Conservation (phyloP, 2,888 invertebrate genomes). For the Tetheella fluctuosa region DNA sequence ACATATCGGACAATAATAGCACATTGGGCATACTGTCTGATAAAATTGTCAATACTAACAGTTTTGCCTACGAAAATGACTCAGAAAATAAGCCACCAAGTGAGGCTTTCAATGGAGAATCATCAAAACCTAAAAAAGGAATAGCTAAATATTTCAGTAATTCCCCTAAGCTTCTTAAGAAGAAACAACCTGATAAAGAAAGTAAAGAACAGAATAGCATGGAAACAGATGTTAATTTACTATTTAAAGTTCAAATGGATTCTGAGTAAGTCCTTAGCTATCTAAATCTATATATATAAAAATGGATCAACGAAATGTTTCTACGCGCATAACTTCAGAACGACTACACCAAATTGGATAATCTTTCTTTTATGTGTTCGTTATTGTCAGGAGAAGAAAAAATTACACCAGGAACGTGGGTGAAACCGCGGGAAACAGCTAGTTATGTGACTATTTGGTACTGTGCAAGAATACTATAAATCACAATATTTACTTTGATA, state of each 20-base stretch:
- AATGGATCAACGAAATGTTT: no score
- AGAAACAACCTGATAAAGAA: constrained; percentile 38
- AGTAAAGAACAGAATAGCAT: constrained; percentile 24
- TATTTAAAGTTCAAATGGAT: constrained; percentile 74
- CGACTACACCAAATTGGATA: no score
- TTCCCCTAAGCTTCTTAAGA: constrained; percentile 39
- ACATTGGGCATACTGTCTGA: constrained; percentile 8
- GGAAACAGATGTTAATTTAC: constrained; percentile 55
- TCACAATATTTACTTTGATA: no score
- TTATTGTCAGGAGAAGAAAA: no score
- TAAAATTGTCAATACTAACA: constrained; percentile 22
- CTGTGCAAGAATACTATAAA: no score
- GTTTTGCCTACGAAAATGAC: constrained; percentile 48
- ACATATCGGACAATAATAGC: constrained; percentile 13
- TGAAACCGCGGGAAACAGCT: no score
- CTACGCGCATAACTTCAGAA: no score
- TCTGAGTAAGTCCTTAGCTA: constrained; percentile 62
- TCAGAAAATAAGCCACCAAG: constrained; percentile 54
- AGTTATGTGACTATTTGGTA: not conserved
- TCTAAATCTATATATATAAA: no score
- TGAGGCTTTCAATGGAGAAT: constrained; percentile 33
- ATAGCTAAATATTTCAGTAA: constrained; percentile 61
- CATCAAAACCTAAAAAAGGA: constrained; percentile 46
- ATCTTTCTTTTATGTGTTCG: no score
- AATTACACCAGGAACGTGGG: no score